phyloP scores from a whole-genome alignment of 2,888 invertebrate species.

The Drosophila mettleri region DNA sequence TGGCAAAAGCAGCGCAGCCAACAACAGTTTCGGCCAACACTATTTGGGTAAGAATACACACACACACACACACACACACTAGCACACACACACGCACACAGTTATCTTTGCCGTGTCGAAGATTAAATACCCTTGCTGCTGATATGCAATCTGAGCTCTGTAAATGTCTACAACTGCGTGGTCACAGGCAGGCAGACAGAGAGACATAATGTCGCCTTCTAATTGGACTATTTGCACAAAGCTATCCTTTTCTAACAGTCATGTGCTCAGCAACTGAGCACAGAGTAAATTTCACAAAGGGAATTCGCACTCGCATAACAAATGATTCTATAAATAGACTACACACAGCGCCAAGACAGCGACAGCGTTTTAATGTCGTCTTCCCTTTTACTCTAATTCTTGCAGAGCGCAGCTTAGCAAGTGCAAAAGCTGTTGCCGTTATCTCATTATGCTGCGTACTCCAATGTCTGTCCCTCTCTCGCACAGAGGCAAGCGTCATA shows the following conservation, averaged over 20 bases:
- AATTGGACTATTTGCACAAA: background rate
- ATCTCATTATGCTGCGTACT: background rate
- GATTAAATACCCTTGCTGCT: conserved; percentile 5
- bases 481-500: background rate
- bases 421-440: background rate
- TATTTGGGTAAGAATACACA: conserved; percentile 44
- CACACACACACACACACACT: background rate
- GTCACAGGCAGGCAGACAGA: background rate
- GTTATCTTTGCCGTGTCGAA: conserved; percentile 10
- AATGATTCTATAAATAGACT: too few species aligned
- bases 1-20: conserved; percentile 15
- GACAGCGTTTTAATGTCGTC: background rate
- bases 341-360: background rate
- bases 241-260: background rate
- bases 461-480: background rate
- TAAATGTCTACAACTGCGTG: conserved; percentile 2
- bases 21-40: conserved; percentile 43
- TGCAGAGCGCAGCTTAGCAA: background rate
- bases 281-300: background rate
- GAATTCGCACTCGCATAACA: background rate
- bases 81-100: background rate
- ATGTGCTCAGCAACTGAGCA: background rate
- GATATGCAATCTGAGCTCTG: background rate
- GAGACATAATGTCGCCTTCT: background rate
- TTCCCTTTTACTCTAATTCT: background rate